Conservation (phyloP, 2,797 vertebrate genomes). For the Threskiornis aethiopicus region DNA sequence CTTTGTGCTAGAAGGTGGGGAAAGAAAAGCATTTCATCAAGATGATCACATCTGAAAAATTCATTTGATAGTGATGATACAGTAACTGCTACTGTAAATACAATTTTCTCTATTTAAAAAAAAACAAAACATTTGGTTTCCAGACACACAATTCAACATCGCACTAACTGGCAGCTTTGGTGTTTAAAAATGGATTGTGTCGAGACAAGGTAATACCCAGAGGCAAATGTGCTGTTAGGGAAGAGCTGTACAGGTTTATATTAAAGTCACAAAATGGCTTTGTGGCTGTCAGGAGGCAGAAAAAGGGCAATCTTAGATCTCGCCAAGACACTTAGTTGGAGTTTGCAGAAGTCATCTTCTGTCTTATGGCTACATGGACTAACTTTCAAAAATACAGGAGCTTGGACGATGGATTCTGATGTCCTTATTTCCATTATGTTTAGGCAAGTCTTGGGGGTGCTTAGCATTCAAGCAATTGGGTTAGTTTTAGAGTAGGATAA, state of each 20-base stretch:
- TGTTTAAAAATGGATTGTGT: conserved; percentile 56
- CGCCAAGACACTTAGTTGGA: background rate
- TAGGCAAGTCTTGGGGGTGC: background rate
- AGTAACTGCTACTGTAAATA: conserved; percentile 1
- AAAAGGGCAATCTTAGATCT: background rate
- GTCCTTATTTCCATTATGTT: background rate
- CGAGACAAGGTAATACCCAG: conserved; percentile 45
- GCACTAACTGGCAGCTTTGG: background rate
- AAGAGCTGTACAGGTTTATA: conserved; percentile 27
- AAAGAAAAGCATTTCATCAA: background rate
- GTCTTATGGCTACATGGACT: background rate
- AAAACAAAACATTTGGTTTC: background rate
- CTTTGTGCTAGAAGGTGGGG: background rate
- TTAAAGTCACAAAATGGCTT: background rate
- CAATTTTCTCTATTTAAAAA: background rate
- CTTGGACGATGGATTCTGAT: background rate
- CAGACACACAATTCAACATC: conserved; percentile 31
- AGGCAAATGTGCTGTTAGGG: conserved; percentile 45
- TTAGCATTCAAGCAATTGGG: background rate
- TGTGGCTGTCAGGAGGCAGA: conserved; percentile 7
- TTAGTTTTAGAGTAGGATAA: background rate
- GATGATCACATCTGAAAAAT: background rate
- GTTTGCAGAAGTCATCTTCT: background rate
- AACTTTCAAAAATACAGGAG: background rate
- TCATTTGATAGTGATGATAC: background rate